Conservation (phyloP, 1,140 invertebrate genomes). For the Brachionus rotundiformis region DNA sequence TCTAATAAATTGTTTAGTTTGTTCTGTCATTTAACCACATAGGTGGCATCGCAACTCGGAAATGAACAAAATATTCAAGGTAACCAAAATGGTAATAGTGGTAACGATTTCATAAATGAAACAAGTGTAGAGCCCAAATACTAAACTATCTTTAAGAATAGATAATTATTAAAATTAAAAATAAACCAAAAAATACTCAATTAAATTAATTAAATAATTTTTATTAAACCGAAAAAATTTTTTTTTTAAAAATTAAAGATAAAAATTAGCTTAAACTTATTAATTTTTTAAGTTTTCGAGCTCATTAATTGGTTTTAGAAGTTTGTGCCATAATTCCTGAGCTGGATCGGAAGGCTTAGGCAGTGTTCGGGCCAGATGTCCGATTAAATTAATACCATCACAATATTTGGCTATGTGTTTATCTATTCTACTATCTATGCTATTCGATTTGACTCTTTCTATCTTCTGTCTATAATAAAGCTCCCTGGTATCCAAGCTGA, state of each 20-base stretch:
- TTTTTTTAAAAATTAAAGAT: not conserved
- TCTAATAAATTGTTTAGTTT: too few relatives aligned
- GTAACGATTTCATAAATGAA: too few relatives aligned
- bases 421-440: not conserved
- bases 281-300: not conserved
- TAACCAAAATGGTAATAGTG: too few relatives aligned
- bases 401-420: slow-evolving; percentile 20
- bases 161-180: too few relatives aligned
- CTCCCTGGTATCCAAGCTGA: not conserved
- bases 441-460: slow-evolving; percentile 12
- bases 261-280: too few relatives aligned
- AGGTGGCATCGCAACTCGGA: too few relatives aligned
- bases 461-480: slow-evolving; percentile 5
- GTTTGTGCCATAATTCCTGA: not conserved
- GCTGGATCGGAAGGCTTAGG: not conserved
- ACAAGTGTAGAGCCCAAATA: too few relatives aligned
- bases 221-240: not conserved
- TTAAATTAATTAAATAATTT: too few relatives aligned
- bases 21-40: too few relatives aligned
- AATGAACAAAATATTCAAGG: too few relatives aligned
- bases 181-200: too few relatives aligned
- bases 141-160: too few relatives aligned
- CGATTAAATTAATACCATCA: slow-evolving; percentile 22
- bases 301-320: slow-evolving; percentile 9
- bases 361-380: not conserved